Base-by-base conservation (phyloP, 2,888 invertebrate genomes). In the Crepidodera aurea region DNA sequence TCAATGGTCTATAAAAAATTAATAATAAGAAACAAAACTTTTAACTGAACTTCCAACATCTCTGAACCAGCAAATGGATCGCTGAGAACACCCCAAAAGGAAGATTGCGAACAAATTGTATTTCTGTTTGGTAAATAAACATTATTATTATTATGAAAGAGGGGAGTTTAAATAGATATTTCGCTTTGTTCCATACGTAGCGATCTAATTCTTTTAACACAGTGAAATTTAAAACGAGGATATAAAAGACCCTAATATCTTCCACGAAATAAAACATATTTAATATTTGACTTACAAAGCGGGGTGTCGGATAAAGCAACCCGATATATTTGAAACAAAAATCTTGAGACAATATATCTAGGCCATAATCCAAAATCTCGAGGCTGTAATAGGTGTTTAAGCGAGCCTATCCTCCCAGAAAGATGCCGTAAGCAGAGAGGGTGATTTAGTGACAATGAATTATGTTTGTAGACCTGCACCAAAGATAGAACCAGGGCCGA, bases 321-420 rank as follows among this genome's bases (percentile, higher is more conserved):
- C 37, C 44, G 48, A 62, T 58, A 58, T 62, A 57, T 53, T 58
- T 53, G 48, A 62, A 53, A 44, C 40, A 53, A 62, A 54, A 62
- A 58, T 62, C 62, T 53, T 57, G 27, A 44, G 27, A 58, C 58
- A 53, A 51, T 57, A 58, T 62, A 62, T 62, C 53, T 51, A 48
- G 40, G 29, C 53, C 22, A 57, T 66, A 64, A 61, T 66, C 63
- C 66, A 51, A 61, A 67, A 68, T 68, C 67, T 65, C 66, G 56
- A 64, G 58, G 59, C 62, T 63, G 64, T 69, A 69, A 66, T 69
- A 68, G 65, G 62, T 65, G 65, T 65, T 68, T 68, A 64, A 65
- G 62, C 57, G 65, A 68, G 63, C 62, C 65, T 65, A 62, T 62
- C 62, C 65, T 56, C 57, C 32, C 62, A 62, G 62, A 62, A 62